Base-by-base conservation (phyloP, 2,797 vertebrate genomes). In the Gephyroberyx darwinii region DNA sequence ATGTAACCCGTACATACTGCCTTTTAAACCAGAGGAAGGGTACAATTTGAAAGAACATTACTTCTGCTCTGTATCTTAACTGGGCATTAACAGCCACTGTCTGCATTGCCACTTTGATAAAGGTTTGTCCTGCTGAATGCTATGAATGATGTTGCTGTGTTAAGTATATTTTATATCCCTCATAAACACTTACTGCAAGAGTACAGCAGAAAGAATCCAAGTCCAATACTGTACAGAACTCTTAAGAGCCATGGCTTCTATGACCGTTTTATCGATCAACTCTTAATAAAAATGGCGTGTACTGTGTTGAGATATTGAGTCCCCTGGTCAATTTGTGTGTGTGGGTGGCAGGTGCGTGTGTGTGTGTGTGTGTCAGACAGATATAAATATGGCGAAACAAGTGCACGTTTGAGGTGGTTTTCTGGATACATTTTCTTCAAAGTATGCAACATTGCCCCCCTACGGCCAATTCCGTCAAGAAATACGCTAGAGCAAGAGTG, bases 71-170 rank as follows among this genome's bases (percentile, higher is more conserved):
- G 88, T 94, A 91, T 93, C 89, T 88, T 88, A 91, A 92, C 78
- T 87, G 95, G 95, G 96, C 96, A 96, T 95, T 97, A 96, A 92
- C 92, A 83, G 92, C 94, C 92, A 93, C 93, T 94, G 92, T 95
- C 93, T 96, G 94, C 94, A 95, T 95, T 94, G 94, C 93, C 94
- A 96, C 95, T 96, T 96, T 93, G 92, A 92, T 90, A 82, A 91
- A 85, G 71, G 88, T 90, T 90, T 82, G 92, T 96, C 94, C 92
- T 94, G 94, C 95, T 95, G 93, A 95, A 95, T 94, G 93, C 94
- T 93, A 85, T 84, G 85, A 92, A 87, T 86, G 83, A 85, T 85
- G 73, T 91, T 89, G 85, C 90, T 91, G 72, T 88, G 79, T 89
- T 90, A 86, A 86, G 80, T 90, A 86, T 87, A 81, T 92, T 93